Conservation (phyloP, 2,888 invertebrate genomes). For the Rapana venosa region DNA sequence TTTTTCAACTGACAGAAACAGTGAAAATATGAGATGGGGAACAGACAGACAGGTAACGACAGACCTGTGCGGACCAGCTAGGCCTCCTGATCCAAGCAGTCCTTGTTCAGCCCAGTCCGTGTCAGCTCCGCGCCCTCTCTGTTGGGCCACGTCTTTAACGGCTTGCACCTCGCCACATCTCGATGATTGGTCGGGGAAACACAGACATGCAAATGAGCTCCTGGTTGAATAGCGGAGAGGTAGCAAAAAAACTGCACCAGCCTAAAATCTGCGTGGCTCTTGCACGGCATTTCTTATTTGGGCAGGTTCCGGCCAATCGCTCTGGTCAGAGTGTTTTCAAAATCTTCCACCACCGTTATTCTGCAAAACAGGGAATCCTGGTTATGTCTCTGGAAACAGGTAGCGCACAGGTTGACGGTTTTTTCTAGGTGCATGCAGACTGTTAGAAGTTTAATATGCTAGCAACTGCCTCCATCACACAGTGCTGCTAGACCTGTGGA, state of each 20-base stretch:
- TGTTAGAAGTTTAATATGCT: background rate
- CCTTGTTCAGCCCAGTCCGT: background rate
- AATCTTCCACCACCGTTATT: background rate
- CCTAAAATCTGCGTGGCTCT: background rate
- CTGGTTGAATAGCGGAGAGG: constrained; percentile 2
- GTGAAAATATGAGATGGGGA: background rate
- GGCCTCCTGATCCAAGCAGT: background rate
- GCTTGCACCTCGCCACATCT: background rate
- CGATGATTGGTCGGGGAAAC: background rate
- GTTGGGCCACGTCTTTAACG: background rate
- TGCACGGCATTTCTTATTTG: background rate
- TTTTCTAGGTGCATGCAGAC: constrained; percentile 21
- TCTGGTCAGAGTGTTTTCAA: background rate
- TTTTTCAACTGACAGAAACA: background rate
- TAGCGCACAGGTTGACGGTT: background rate
- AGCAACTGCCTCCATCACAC: background rate
- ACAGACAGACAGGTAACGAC: background rate
- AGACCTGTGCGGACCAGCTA: background rate
- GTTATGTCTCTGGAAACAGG: background rate
- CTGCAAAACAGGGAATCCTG: background rate
- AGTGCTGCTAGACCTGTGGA: constrained; percentile 6
- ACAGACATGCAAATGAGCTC: constrained; percentile 19
- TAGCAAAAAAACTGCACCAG: background rate
- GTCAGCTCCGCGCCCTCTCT: background rate
- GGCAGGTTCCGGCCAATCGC: background rate